Evolutionary conservation across 2,113 vertebrate species (phyloP).

Genomic region (Oncorhynchus masou): DNA sequence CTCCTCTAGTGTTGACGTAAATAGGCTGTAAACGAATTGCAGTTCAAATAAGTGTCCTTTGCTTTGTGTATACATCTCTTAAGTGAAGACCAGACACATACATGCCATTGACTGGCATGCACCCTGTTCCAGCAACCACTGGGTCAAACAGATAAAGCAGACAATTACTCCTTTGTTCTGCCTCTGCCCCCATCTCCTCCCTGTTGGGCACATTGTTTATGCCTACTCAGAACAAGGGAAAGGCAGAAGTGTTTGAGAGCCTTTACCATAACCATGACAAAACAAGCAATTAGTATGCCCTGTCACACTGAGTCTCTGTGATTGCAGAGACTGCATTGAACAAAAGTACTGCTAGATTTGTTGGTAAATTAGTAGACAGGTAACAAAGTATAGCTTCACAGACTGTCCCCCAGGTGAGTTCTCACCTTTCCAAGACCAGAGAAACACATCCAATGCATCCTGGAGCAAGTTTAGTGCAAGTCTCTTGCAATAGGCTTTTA

Average conservation of each 20-base stretch:
- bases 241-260: constrained; percentile 50
- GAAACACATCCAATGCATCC: too few species aligned
- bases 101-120: constrained; percentile 24
- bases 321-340: not conserved
- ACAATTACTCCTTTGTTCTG: constrained; percentile 52
- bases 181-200: constrained; percentile 23
- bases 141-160: constrained; percentile 32
- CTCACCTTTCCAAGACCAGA: too few species aligned
- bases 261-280: constrained; percentile 35
- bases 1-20: too few species aligned
- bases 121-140: constrained; percentile 44
- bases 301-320: not conserved
- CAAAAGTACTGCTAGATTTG: not conserved
- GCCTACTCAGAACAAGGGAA: constrained; percentile 43
- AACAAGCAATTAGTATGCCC: constrained; percentile 46
- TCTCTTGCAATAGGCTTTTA: too few species aligned
- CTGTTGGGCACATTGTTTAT: constrained; percentile 33
- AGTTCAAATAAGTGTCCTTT: not conserved
- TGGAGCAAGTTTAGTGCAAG: too few species aligned
- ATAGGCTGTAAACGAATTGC: not conserved
- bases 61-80: not conserved
- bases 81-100: constrained; percentile 17
- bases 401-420: too few species aligned
- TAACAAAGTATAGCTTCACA: not conserved
- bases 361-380: not conserved